Base-by-base conservation (phyloP, 1,140 invertebrate species). In the Andricus grossulariae region DNA sequence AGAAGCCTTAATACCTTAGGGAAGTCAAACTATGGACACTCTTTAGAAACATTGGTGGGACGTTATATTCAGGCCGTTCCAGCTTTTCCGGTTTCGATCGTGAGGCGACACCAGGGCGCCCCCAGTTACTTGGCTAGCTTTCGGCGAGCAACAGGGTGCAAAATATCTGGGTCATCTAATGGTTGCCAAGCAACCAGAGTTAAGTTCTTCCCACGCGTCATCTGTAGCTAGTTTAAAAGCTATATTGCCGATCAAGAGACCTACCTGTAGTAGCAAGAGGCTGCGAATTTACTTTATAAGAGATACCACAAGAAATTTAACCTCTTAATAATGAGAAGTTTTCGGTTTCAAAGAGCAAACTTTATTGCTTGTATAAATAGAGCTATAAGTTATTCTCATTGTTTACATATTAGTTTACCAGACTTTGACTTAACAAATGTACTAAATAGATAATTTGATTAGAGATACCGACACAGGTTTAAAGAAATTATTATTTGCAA, bases 141-240 rank as follows among this genome's bases (percentile, higher is more conserved):
- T 66, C n/a, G 60, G 60, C 16, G 21, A 39, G 60, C 60, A 66
- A 66, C 60, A 66, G 60, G 60, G 60, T 66, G 60, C 60, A 66
- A 66, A 66, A 66, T 66, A 66, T 66, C 60, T 66, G 60, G 60
- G 60, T 66, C 60, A 66, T 66, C 39, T 66, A 7, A 45, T 45
- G 32, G 60, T 39, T 66, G 60, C 60, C 32, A 39, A n/a, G 60
- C 60, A 66, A 66, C 60, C 60, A 66, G 60, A 66, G 25, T 66
- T 66, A 66, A 66, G 60, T 66, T 66, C 60, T 66, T 66, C 32
- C 60, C 60, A 66, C 60, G 60, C 25, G 11, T 66, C 60, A 25
- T 66, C 60, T 16, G n/a, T 39, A 66, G 32, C 70, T 72, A 70
- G 70, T 77, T 49, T 71, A 74, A 76, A 76, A 73, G 52, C 51